These are phyloP conservation scores for Parthenolecanium corni DNA, from an alignment of 2,888 invertebrate species.

Conservation along the genomic window DNA sequence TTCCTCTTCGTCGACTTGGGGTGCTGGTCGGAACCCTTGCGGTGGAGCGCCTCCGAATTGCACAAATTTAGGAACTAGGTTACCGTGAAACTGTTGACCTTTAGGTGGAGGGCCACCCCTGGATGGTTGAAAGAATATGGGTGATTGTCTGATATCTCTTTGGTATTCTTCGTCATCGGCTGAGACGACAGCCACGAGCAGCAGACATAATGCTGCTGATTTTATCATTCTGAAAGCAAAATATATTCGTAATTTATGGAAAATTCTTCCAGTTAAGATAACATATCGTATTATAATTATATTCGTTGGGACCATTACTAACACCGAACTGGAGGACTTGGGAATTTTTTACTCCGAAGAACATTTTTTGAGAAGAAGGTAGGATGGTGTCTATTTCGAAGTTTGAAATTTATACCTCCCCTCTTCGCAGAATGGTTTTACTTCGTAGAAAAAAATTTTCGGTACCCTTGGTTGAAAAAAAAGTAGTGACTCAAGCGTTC, in stretches of 20 bases:
- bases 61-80: conserved; percentile 30
- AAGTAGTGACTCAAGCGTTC: no score
- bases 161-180: conserved; percentile 33
- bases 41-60: conserved; percentile 32
- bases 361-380: no score
- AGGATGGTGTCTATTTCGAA: no score
- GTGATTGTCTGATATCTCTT: conserved; percentile 31
- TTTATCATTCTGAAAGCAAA: conserved; percentile 22
- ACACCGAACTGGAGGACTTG: no score
- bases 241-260: neutral
- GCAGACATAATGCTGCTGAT: neutral
- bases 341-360: no score
- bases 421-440: no score
- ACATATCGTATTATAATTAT: no score
- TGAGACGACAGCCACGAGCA: conserved; percentile 22
- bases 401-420: no score
- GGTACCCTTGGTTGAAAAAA: no score
- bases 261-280: no score
- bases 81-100: conserved; percentile 27
- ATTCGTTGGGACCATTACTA: no score
- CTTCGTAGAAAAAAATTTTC: no score
- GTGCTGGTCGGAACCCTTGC: conserved; percentile 35
- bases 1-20: conserved; percentile 34
- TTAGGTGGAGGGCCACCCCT: conserved; percentile 28
- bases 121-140: conserved; percentile 32